Percentiles rank a stretch among this genome's conserved stretches.
Evolutionary conservation across 2,797 vertebrate species (phyloP).

Genomic region (Rhinatrema bivittatum): DNA sequence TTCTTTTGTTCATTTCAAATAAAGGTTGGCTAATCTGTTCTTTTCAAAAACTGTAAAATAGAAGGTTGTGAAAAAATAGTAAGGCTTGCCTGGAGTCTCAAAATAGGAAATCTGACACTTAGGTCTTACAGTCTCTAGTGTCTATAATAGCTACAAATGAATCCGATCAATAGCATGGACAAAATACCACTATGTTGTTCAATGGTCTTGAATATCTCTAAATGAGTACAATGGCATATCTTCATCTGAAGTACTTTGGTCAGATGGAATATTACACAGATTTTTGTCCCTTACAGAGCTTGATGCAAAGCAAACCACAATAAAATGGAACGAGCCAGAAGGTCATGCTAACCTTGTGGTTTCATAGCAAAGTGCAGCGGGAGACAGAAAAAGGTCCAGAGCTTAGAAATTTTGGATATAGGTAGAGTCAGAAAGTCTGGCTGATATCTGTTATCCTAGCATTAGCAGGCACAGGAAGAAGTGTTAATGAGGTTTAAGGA

Average conservation of each 20-base stretch:
- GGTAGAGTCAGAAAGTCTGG: constrained; percentile 85
- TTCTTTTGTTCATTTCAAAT: constrained; percentile 4
- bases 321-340: constrained; percentile 51
- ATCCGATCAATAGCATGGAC: constrained; percentile 66
- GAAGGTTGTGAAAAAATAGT: no score
- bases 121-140: constrained; percentile 46
- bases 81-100: constrained; percentile 32
- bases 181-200: constrained; percentile 49
- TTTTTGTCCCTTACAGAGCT: constrained; percentile 55
- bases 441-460: constrained; percentile 60
- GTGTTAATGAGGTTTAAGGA: constrained; percentile 55
- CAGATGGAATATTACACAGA: constrained; percentile 65
- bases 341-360: constrained; percentile 80
- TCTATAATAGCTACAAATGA: constrained; percentile 62
- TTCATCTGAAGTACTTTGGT: constrained; percentile 59
- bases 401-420: constrained; percentile 65
- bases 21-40: not conserved
- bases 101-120: constrained; percentile 52
- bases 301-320: constrained; percentile 33
- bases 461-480: constrained; percentile 52
- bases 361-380: constrained; percentile 63
- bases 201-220: constrained; percentile 62
- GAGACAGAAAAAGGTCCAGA: constrained; percentile 56
- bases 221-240: constrained; percentile 61
- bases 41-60: constrained; percentile 26